Evolutionary conservation across 2,797 vertebrate genomes (phyloP).

Genomic region (Pelobates cultripes): DNA sequence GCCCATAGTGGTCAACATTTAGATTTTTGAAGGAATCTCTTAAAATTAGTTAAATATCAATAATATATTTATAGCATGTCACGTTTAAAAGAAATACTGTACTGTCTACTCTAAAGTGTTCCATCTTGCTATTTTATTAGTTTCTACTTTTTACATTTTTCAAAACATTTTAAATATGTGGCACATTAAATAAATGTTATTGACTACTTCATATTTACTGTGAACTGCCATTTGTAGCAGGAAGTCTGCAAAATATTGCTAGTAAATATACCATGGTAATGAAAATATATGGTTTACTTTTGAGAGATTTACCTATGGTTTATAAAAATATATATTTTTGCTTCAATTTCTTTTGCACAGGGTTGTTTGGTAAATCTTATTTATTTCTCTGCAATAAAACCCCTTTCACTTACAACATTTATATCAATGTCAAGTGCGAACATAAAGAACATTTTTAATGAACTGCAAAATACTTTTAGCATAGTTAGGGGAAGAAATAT

Average conservation of each 20-base stretch:
- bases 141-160: too few species aligned
- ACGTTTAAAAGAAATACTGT: not conserved
- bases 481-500: slow-evolving; percentile 54
- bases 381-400: slow-evolving; percentile 52
- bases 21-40: too few species aligned
- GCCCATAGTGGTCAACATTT: too few species aligned
- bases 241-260: not conserved
- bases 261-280: slow-evolving; percentile 14
- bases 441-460: slow-evolving; percentile 56
- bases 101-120: not conserved
- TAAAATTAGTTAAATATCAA: too few species aligned
- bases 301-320: slow-evolving; percentile 20
- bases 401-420: slow-evolving; percentile 48
- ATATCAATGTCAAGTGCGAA: slow-evolving; percentile 54
- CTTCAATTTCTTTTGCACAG: slow-evolving; percentile 16
- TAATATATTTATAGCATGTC: too few species aligned
- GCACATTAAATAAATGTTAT: too few species aligned
- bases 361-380: slow-evolving; percentile 50
- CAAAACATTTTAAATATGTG: too few species aligned
- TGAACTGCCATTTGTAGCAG: not conserved
- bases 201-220: not conserved
- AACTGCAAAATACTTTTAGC: slow-evolving; percentile 49
- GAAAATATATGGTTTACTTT: slow-evolving; percentile 24
- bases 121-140: too few species aligned
- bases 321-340: slow-evolving; percentile 36